A percentile compares a stretch with the other conserved stretches of the same genome.
Evolutionary conservation across 2,888 invertebrate species (phyloP).

Genomic region (Sylvicola cinctus): DNA sequence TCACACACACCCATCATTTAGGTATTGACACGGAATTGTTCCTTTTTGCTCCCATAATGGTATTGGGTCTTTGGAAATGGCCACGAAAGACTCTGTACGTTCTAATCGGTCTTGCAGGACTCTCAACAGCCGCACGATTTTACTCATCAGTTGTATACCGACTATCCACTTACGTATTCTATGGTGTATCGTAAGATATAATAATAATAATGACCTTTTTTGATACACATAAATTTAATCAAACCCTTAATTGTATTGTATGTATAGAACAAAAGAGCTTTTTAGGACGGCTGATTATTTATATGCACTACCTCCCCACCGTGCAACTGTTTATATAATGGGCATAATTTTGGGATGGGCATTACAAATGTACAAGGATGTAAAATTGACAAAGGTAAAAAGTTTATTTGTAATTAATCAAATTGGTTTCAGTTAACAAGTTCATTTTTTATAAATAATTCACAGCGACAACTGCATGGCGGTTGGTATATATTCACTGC

Average conservation of each 20-base stretch:
- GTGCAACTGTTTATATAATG: constrained; percentile 46
- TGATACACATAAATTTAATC: neutral
- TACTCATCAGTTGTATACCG: constrained; percentile 35
- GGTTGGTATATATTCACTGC: constrained; percentile 34
- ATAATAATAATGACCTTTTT: too few species aligned
- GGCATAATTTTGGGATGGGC: constrained; percentile 40
- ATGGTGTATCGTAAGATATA: constrained; percentile 48
- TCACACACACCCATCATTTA: constrained; percentile 49
- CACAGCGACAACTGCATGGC: constrained; percentile 26
- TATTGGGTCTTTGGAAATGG: constrained; percentile 36
- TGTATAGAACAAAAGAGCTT: constrained; percentile 33
- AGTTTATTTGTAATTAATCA: neutral
- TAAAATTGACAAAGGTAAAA: constrained; percentile 18
- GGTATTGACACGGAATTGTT: constrained; percentile 52
- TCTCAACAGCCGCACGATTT: constrained; percentile 38
- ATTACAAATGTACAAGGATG: constrained; percentile 27
- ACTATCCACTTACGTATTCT: constrained; percentile 43
- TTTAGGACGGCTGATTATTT: constrained; percentile 47
- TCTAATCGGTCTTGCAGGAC: constrained; percentile 26
- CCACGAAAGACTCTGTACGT: constrained; percentile 30
- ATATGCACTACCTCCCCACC: constrained; percentile 42
- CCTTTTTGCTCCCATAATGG: constrained; percentile 35
- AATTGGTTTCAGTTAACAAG: neutral
- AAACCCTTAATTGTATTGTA: constrained; percentile 1
- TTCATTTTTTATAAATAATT: constrained; percentile 8